phyloP scores from a whole-genome alignment of 2,888 invertebrate genomes.

The Polia nebulosa region DNA sequence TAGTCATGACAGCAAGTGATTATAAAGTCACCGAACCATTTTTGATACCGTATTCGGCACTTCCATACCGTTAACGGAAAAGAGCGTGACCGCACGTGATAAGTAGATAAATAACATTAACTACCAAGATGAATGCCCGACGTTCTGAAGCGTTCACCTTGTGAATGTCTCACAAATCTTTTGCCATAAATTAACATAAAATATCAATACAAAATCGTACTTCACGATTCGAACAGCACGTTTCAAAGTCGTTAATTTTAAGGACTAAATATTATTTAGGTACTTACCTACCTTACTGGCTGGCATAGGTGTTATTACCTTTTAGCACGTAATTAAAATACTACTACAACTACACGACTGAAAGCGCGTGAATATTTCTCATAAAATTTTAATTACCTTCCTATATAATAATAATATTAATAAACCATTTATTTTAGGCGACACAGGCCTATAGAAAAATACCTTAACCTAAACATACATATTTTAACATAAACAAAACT shows the following conservation, averaged over 20 bases:
- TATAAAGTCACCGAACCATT: conserved; percentile 37
- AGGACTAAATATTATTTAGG: conserved; percentile 1
- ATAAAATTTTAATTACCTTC: conserved; percentile 15
- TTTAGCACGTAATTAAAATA: conserved; percentile 16
- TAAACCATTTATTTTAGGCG: too few species aligned
- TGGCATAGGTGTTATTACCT: too few species aligned
- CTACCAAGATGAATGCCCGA: conserved; percentile 9
- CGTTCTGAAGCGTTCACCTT: conserved; percentile 30
- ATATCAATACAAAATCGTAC: conserved; percentile 26
- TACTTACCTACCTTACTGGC: background rate
- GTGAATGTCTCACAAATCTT: conserved; percentile 44
- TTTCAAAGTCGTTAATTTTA: conserved; percentile 15
- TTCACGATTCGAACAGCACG: conserved; percentile 22
- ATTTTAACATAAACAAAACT: too few species aligned
- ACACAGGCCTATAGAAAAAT: too few species aligned
- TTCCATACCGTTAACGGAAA: conserved; percentile 33
- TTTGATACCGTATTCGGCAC: conserved; percentile 9
- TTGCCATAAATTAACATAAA: conserved; percentile 20
- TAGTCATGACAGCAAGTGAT: background rate
- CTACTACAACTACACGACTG: background rate
- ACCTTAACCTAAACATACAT: too few species aligned
- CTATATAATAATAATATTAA: too few species aligned
- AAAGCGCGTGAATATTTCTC: conserved; percentile 27
- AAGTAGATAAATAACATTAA: conserved; percentile 14
- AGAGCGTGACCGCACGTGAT: conserved; percentile 44